phyloP scores from a whole-genome alignment of 2,797 vertebrate species.

The Sitta carolinensis region DNA sequence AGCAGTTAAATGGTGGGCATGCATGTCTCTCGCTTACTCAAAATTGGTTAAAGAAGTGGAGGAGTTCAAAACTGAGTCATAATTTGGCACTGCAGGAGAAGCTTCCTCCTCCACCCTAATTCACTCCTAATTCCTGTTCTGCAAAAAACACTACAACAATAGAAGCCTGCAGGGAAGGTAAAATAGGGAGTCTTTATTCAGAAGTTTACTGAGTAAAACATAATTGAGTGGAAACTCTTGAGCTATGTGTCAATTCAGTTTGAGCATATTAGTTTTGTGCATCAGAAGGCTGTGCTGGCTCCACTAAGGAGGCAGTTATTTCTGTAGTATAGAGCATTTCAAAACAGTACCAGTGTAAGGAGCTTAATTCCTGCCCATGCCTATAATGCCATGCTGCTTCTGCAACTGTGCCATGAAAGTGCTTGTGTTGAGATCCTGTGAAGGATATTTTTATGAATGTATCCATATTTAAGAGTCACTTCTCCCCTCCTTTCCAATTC shows the following conservation, averaged over 20 bases:
- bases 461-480: background rate
- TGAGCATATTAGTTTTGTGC: background rate
- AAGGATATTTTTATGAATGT: background rate
- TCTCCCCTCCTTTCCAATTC: background rate
- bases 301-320: background rate
- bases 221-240: background rate
- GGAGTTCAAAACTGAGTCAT: slow-evolving; percentile 50
- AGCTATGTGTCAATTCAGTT: background rate
- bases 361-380: background rate
- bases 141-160: background rate
- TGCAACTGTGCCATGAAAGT: background rate
- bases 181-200: background rate
- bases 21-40: slow-evolving; percentile 19
- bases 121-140: background rate
- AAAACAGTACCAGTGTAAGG: background rate
- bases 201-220: background rate
- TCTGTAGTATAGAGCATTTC: background rate
- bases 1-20: background rate
- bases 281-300: background rate
- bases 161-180: background rate
- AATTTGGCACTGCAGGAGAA: background rate
- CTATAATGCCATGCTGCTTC: background rate
- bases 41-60: slow-evolving; percentile 24
- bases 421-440: background rate
- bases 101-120: slow-evolving; percentile 35